These are phyloP conservation scores for Halichoeres trimaculatus DNA, from an alignment of 2,113 vertebrate genomes.

Conservation along the genomic window DNA sequence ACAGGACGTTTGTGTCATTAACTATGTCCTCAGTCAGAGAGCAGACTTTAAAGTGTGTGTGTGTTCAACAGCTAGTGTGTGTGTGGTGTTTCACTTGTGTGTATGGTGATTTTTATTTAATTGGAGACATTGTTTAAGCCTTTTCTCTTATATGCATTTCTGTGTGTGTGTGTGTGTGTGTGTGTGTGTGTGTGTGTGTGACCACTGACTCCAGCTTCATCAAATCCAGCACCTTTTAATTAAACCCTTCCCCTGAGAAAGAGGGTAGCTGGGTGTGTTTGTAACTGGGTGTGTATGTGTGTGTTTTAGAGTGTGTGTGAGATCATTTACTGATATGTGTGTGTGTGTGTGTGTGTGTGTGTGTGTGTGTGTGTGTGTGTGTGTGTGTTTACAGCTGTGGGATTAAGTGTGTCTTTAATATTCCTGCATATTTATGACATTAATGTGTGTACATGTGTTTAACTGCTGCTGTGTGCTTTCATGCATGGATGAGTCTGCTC, in stretches of 20 bases:
- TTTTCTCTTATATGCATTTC: not conserved
- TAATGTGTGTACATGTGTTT: too few species aligned
- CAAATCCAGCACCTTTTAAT: constrained; percentile 56
- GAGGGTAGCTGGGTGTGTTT: too few species aligned
- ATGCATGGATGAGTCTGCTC: too few species aligned
- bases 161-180: not conserved
- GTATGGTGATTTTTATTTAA: not conserved
- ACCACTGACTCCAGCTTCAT: constrained; percentile 35
- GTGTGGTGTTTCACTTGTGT: not conserved
- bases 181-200: not conserved
- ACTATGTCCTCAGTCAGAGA: constrained; percentile 57
- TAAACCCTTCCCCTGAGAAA: constrained; percentile 20
- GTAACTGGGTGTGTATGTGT: too few species aligned
- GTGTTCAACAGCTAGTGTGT: constrained; percentile 2
- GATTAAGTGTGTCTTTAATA: too few species aligned
- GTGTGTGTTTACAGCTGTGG: too few species aligned
- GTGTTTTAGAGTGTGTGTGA: too few species aligned
- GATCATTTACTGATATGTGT: too few species aligned
- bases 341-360: too few species aligned
- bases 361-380: too few species aligned
- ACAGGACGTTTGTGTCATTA: constrained; percentile 71
- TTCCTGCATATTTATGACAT: too few species aligned
- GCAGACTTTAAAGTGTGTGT: constrained; percentile 28
- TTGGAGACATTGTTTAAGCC: not conserved
- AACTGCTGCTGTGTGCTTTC: too few species aligned